Evolutionary conservation across 2,888 invertebrate genomes (phyloP), one percentile per base, ranked within the genome.

Genomic region (Pseudococcus jackbeardsleyi): DNA sequence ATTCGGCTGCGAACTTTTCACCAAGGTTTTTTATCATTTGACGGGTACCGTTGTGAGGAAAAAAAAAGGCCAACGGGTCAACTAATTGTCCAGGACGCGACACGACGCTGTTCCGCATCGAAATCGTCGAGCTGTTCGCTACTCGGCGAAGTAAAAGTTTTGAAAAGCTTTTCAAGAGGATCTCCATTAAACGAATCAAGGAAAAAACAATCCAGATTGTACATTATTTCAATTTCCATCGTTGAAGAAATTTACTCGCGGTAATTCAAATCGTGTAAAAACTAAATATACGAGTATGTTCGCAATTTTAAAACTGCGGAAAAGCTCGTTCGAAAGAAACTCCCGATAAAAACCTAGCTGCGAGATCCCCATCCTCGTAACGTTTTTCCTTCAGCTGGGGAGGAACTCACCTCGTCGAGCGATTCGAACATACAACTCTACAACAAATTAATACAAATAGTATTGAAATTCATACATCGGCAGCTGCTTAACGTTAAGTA

Each of bases 251-350:
- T 59, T 59, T 59, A 72, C 12, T 39, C 26, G 26, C 33, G 33
- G 72, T 59, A 59, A 59, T 59, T 59, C 59, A 72, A 72, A 72
- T 72, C 72, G 72, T 33, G 39, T 72, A 39, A 72, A 72, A 72
- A 72, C 59, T 59, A 59, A 59, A 59, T 54, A 59, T 19, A 33
- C 26, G 26, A 33, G 59, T 19, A 59, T 59, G 8, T n/a, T 26
- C 9, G 12, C 33, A 72, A 4, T 72, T 72, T 72, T 72, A 17
- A 72, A 72, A 33, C 39, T 72, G 15, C 72, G 15, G 4, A 12
- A 11, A 72, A 33, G 33, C 33, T 72, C 33, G 33, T 17, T 72
- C 3, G 33, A 33, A 72, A 72, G 8, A 26, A 33, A 1, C 22
- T 72, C 33, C 8, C 5, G 72, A 26, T 7, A 26, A n/a, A 33